Evolutionary conservation across 1,140 invertebrate genomes (phyloP).

Genomic region (Sitobion miscanthi): DNA sequence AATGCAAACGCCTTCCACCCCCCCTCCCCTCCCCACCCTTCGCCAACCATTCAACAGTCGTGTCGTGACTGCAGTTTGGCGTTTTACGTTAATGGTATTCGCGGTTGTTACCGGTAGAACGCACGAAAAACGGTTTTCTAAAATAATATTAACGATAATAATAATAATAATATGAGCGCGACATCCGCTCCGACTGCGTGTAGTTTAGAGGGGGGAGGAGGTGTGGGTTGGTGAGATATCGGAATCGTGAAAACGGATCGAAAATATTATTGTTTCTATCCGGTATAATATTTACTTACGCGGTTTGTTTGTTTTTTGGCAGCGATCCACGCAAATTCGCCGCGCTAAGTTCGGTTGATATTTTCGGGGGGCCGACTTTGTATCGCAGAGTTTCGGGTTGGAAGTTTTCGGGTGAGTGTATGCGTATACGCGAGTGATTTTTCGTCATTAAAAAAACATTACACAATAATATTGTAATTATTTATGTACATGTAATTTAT

Average conservation of each 20-base stretch:
- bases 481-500: neutral
- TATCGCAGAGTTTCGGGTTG: neutral
- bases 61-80: neutral
- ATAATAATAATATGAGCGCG: no score
- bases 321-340: neutral
- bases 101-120: neutral
- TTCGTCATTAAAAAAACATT: conserved; percentile 41
- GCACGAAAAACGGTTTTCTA: neutral
- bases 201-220: no score
- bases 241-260: neutral
- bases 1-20: neutral
- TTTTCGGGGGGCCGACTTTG: neutral
- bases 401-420: neutral
- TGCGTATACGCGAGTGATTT: neutral
- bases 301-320: neutral
- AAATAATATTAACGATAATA: neutral
- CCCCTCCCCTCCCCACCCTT: no score
- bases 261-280: neutral
- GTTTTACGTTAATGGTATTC: neutral
- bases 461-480: neutral
- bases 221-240: neutral
- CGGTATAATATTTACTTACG: neutral
- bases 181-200: no score
- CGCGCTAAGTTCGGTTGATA: neutral
- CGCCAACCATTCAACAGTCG: neutral